Percentiles rank a stretch among this genome's conserved stretches.
Conservation (phyloP, 2,113 vertebrate species). For the Xenopus borealis region DNA sequence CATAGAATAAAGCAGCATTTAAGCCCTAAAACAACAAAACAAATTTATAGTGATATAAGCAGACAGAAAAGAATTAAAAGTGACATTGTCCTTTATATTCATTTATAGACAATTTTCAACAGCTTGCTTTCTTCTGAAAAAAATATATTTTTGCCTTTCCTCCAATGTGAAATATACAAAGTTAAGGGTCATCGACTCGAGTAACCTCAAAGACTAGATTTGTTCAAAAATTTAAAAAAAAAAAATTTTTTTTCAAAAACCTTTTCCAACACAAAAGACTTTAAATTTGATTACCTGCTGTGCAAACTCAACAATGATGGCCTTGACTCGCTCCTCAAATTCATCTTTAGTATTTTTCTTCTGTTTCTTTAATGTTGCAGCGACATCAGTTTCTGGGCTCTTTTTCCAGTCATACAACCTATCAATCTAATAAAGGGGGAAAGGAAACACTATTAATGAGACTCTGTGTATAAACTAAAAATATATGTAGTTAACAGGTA, state of each 20-base stretch:
- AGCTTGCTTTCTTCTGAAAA: too few species aligned
- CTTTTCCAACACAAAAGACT: too few species aligned
- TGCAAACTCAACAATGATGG: conserved; percentile 92
- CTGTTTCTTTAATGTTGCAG: conserved; percentile 92
- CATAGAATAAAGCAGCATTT: conserved; percentile 90
- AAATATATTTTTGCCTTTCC: too few species aligned
- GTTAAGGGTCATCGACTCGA: too few species aligned
- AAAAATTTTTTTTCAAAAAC: too few species aligned
- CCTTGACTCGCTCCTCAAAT: conserved; percentile 89
- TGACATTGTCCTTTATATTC: too few species aligned
- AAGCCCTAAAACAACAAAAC: conserved; percentile 71
- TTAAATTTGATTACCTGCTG: conserved; percentile 76
- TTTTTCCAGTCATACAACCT: conserved; percentile 98
- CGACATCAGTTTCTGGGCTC: conserved; percentile 88
- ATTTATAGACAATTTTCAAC: too few species aligned
- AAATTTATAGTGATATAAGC: neutral
- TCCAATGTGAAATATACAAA: too few species aligned
- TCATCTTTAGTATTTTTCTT: conserved; percentile 98
- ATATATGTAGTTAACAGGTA: too few species aligned
- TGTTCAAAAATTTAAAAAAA: too few species aligned
- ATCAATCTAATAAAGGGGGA: conserved; percentile 75
- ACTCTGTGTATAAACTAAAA: neutral
- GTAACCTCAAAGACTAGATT: too few species aligned
- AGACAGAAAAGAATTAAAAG: too few species aligned
- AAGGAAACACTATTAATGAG: neutral